These are phyloP conservation scores for Natator depressus DNA, from an alignment of 2,113 vertebrate species.

Conservation along the genomic window DNA sequence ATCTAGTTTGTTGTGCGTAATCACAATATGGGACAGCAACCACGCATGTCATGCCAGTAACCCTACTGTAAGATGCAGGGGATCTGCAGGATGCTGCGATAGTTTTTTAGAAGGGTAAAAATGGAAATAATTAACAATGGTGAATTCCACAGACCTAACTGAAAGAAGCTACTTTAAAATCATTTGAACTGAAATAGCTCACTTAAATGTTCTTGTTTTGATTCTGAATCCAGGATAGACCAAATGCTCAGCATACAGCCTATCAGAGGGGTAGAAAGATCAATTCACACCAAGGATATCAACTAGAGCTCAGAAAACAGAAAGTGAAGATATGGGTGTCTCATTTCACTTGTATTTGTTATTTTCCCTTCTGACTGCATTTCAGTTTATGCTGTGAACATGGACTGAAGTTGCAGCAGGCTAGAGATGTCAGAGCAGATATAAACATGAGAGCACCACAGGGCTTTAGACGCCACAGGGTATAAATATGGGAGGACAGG, in stretches of 20 bases:
- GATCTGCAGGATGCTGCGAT: neutral
- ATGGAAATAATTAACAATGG: slow-evolving; percentile 54
- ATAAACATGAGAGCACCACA: neutral
- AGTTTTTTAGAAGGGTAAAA: slow-evolving; percentile 35
- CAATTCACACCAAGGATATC: slow-evolving; percentile 48
- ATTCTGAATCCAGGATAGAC: slow-evolving; percentile 53
- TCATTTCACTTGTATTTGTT: slow-evolving; percentile 34
- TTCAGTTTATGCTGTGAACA: slow-evolving; percentile 36
- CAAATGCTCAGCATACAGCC: slow-evolving; percentile 39
- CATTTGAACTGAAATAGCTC: slow-evolving; percentile 42
- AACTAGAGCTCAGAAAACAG: neutral
- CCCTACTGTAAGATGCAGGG: slow-evolving; percentile 18
- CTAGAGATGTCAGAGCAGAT: neutral
- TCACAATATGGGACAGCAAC: neutral
- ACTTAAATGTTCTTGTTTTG: slow-evolving; percentile 57
- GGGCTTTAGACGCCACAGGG: neutral
- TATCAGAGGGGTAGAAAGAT: slow-evolving; percentile 43
- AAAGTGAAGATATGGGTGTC: slow-evolving; percentile 1
- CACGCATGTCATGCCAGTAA: slow-evolving; percentile 30
- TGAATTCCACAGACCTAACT: slow-evolving; percentile 34
- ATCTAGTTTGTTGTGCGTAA: neutral
- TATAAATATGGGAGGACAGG: neutral
- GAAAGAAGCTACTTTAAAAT: slow-evolving; percentile 57
- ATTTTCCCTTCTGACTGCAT: slow-evolving; percentile 23
- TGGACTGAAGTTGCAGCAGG: slow-evolving; percentile 4